Percentiles rank a stretch among this genome's conserved stretches.
Evolutionary conservation across 1,140 invertebrate species (phyloP).

Genomic region (Halesus radiatus): DNA sequence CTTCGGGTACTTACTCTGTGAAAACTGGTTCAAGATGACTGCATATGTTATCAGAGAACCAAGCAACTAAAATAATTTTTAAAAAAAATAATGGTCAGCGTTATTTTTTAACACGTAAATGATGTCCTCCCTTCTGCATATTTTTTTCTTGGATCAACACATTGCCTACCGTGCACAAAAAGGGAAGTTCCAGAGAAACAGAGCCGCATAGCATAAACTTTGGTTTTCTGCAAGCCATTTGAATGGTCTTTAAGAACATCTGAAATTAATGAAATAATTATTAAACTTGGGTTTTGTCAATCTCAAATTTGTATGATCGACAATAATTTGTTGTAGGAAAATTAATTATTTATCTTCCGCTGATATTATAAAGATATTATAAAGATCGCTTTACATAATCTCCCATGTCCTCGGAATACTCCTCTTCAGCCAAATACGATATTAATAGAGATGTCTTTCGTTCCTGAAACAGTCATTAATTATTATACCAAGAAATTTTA

Average conservation of each 20-base stretch:
- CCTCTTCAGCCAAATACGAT: not conserved
- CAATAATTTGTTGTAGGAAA: too few species aligned
- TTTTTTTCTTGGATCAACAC: too few species aligned
- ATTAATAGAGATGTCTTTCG: not conserved
- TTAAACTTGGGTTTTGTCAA: too few species aligned
- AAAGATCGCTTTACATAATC: not conserved
- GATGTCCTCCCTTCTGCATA: too few species aligned
- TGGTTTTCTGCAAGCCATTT: constrained; percentile 2
- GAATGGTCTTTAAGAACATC: constrained; percentile 13
- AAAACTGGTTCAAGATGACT: constrained; percentile 11
- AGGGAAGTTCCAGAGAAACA: not conserved
- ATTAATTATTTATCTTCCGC: too few species aligned
- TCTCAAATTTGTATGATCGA: too few species aligned
- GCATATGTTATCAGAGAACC: not conserved
- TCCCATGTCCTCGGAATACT: not conserved
- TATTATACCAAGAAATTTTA: too few species aligned
- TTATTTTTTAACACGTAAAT: too few species aligned
- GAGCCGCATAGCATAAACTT: not conserved
- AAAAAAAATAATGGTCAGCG: too few species aligned
- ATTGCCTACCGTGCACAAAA: not conserved
- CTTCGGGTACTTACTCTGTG: not conserved
- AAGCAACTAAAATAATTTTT: not conserved
- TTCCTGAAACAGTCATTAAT: not conserved
- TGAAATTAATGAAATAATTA: not conserved
- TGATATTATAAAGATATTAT: not conserved